Percentiles rank a stretch among this genome's conserved stretches.
Evolutionary conservation across 1,140 invertebrate genomes (phyloP).

Genomic region (Drosophila teissieri): DNA sequence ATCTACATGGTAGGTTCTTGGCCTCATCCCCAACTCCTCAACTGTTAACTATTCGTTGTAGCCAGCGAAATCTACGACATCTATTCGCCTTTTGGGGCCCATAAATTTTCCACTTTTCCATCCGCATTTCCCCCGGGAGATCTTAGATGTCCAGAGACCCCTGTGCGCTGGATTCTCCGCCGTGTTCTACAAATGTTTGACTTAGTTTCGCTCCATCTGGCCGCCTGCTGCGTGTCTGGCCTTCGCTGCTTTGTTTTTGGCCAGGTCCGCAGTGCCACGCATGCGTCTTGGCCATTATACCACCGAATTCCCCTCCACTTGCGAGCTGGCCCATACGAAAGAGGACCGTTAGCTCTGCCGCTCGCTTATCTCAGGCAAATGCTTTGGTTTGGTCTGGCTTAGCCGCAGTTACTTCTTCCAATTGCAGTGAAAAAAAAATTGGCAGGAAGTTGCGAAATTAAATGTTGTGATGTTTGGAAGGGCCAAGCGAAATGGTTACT

Average conservation of each 20-base stretch:
- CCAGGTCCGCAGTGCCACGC: conserved; percentile 51
- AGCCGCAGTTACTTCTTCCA: conserved; percentile 1
- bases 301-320: background rate
- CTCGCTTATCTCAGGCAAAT: conserved; percentile 60
- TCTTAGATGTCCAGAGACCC: background rate
- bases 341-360: conserved; percentile 59
- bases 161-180: background rate
- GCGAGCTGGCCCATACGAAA: background rate
- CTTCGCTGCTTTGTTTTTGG: conserved; percentile 23
- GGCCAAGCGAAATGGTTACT: no score
- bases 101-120: conserved; percentile 74
- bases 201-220: conserved; percentile 69
- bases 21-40: conserved; percentile 4
- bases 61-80: conserved; percentile 63
- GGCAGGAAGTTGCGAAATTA: background rate
- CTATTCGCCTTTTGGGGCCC: conserved; percentile 68
- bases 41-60: conserved; percentile 40
- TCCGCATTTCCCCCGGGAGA: conserved; percentile 58
- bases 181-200: conserved; percentile 79
- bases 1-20: conserved; percentile 11
- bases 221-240: conserved; percentile 66
- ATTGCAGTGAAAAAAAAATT: conserved; percentile 6
- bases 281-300: conserved; percentile 59
- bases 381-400: conserved; percentile 35
- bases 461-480: background rate